These are phyloP conservation scores for Gordius sp. DNA, from an alignment of 2,888 invertebrate species.

Conservation along the genomic window DNA sequence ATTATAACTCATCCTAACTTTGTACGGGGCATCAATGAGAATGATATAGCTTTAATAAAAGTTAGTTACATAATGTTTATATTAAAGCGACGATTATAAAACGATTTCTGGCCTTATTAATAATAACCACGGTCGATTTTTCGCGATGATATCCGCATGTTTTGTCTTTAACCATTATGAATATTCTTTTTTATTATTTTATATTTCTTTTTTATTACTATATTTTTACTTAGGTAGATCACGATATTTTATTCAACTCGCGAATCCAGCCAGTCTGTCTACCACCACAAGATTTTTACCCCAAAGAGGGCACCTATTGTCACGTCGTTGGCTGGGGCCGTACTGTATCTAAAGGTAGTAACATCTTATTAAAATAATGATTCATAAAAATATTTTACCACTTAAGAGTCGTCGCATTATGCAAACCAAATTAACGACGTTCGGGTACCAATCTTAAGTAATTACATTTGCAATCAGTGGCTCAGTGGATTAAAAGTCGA, in stretches of 20 bases:
- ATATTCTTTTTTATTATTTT: neutral
- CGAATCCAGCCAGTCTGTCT: neutral
- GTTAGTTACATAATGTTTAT: neutral
- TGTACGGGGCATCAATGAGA: neutral
- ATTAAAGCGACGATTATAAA: neutral
- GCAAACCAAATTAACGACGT: neutral
- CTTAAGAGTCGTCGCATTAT: neutral
- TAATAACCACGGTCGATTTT: too few relatives aligned
- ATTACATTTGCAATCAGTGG: slow-evolving; percentile 15
- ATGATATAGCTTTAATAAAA: neutral
- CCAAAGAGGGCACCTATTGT: neutral
- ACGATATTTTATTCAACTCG: slow-evolving; percentile 2
- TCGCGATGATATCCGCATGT: too few relatives aligned
- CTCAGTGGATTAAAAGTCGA: neutral
- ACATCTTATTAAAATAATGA: too few relatives aligned
- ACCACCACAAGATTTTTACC: slow-evolving; percentile 1
- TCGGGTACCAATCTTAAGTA: neutral
- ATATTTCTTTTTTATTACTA: neutral
- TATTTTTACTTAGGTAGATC: slow-evolving; percentile 3
- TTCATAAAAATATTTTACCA: too few relatives aligned
- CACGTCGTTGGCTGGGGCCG: neutral
- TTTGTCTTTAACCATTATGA: neutral
- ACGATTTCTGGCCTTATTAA: neutral
- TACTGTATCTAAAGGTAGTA: neutral
- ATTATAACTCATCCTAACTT: neutral